These are phyloP conservation scores for Rana temporaria DNA, from an alignment of 2,113 vertebrate species.

Conservation along the genomic window DNA sequence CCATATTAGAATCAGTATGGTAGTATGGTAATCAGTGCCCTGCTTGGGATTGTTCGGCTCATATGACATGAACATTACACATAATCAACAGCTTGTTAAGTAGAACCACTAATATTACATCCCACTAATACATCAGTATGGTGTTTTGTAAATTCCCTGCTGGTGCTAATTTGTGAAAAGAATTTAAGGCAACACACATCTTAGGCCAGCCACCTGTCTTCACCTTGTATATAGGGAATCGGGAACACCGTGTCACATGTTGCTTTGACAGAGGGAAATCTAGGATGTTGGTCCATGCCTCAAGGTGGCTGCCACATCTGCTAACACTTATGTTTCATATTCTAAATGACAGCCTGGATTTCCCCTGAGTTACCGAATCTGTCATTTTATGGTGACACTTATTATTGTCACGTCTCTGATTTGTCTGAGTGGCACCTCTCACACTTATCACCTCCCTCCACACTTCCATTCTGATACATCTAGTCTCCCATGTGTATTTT, in stretches of 20 bases:
- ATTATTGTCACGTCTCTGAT: slow-evolving; percentile 53
- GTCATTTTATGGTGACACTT: slow-evolving; percentile 56
- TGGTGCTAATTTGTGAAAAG: not conserved
- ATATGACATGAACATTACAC: too few relatives aligned
- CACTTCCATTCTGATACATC: slow-evolving; percentile 43
- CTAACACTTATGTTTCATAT: slow-evolving; percentile 55
- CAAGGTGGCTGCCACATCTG: slow-evolving; percentile 54
- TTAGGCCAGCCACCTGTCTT: slow-evolving; percentile 23
- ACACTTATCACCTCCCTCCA: not conserved
- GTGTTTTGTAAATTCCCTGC: not conserved
- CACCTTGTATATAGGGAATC: slow-evolving; percentile 42
- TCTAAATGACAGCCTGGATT: slow-evolving; percentile 54
- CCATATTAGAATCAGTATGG: too few relatives aligned
- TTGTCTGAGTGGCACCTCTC: slow-evolving; percentile 35
- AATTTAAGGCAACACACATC: not conserved
- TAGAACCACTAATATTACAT: not conserved
- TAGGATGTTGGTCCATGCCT: slow-evolving; percentile 40
- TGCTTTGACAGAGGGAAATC: slow-evolving; percentile 42
- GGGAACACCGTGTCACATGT: slow-evolving; percentile 26
- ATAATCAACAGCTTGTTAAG: not conserved
- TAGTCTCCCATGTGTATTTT: slow-evolving; percentile 38
- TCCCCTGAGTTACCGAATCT: slow-evolving; percentile 55
- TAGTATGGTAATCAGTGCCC: too few relatives aligned
- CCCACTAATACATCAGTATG: not conserved
- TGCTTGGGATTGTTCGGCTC: too few relatives aligned